Conservation (phyloP, 2,113 vertebrate species). For the Pavo muticus region DNA sequence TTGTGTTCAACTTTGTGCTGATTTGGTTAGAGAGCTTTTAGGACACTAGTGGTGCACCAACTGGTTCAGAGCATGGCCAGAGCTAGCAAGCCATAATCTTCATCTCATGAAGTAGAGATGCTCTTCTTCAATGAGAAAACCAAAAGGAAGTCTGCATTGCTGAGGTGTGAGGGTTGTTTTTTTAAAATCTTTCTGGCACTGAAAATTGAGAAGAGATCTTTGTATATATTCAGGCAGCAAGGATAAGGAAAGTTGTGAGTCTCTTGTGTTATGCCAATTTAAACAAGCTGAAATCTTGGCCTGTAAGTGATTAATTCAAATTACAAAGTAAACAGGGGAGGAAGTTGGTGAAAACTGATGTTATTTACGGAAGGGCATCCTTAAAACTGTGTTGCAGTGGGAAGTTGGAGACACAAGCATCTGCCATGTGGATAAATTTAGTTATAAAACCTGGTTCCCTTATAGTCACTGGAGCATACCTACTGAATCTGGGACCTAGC, state of each 20-base stretch:
- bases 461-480: conserved; percentile 2
- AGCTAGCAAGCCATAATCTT: background rate
- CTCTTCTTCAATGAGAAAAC: background rate
- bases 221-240: background rate
- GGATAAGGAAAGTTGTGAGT: background rate
- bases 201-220: background rate
- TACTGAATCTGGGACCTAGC: background rate
- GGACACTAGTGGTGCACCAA: background rate
- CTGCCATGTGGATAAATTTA: conserved; percentile 29
- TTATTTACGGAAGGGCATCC: conserved; percentile 48
- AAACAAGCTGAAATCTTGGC: background rate
- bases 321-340: background rate
- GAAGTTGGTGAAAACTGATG: conserved; percentile 13
- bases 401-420: conserved; percentile 50
- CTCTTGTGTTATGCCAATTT: background rate
- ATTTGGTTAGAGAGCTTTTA: background rate
- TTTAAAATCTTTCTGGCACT: background rate
- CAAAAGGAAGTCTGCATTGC: background rate
- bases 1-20: background rate
- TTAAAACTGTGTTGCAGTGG: conserved; percentile 26
- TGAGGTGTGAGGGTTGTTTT: background rate
- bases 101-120: background rate
- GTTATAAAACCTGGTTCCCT: background rate
- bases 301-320: conserved; percentile 14
- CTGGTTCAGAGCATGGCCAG: background rate